These are phyloP conservation scores for Drosophila sproati DNA, from an alignment of 1,140 invertebrate species.

Conservation along the genomic window DNA sequence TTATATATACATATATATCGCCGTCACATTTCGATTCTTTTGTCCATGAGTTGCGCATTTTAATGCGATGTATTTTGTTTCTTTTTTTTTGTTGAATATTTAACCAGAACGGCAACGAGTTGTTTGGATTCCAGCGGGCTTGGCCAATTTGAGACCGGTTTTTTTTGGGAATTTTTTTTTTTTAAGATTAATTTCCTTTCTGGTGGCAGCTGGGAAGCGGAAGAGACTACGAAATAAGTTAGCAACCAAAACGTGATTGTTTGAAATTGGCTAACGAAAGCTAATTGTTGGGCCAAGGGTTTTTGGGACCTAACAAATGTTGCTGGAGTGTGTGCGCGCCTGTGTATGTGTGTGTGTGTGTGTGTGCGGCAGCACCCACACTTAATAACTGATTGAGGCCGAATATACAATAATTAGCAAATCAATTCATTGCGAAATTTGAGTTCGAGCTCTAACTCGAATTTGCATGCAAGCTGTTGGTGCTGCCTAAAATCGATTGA, in stretches of 20 bases:
- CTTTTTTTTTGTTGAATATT: slow-evolving; percentile 1
- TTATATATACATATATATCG: slow-evolving; percentile 1
- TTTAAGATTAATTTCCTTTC: slow-evolving; percentile 39
- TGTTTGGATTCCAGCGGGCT: slow-evolving; percentile 12
- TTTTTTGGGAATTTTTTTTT: slow-evolving; percentile 14
- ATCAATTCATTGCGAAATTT: no score
- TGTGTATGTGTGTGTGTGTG: no score
- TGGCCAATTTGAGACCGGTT: slow-evolving; percentile 32
- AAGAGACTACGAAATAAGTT: slow-evolving; percentile 19
- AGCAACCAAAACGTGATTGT: slow-evolving; percentile 40
- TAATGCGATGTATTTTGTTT: slow-evolving; percentile 6
- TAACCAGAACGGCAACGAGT: not conserved
- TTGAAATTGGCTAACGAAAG: slow-evolving; percentile 12
- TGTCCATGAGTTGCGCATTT: slow-evolving; percentile 23
- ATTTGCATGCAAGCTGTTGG: not conserved
- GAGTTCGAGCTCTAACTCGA: not conserved
- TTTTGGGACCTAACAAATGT: no score
- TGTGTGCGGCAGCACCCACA: no score
- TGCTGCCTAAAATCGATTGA: no score
- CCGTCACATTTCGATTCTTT: not conserved
- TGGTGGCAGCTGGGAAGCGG: slow-evolving; percentile 23
- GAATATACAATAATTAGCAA: no score
- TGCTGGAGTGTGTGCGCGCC: no score
- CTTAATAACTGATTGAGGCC: no score
- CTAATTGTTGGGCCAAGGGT: not conserved